Conservation (phyloP, 2,797 vertebrate species). For the Sarcoramphus papa region DNA sequence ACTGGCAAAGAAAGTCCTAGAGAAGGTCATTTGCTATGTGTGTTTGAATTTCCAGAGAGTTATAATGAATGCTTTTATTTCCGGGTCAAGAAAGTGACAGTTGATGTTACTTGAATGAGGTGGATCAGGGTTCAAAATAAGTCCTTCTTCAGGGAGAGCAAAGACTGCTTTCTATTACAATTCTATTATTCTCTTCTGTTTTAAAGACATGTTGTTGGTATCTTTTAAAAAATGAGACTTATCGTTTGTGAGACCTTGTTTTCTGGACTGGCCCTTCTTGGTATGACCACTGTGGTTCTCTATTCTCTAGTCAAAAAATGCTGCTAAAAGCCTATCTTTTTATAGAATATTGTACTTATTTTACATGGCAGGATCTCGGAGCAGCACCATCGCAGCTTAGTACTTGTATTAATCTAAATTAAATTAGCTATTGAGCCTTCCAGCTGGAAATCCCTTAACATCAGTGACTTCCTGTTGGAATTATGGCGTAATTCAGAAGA, state of each 20-base stretch:
- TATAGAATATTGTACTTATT: neutral
- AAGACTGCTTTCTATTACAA: neutral
- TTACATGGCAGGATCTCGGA: neutral
- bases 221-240: neutral
- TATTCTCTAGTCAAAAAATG: neutral
- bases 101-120: neutral
- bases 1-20: neutral
- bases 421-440: slow-evolving; percentile 1
- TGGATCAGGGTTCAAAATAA: neutral
- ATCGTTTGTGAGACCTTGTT: neutral
- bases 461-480: neutral
- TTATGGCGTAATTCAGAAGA: neutral
- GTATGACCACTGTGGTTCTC: neutral
- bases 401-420: slow-evolving; percentile 1
- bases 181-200: neutral
- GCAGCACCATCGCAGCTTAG: neutral
- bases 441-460: neutral
- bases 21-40: neutral
- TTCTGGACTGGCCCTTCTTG: neutral
- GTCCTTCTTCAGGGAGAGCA: neutral
- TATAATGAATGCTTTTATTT: neutral
- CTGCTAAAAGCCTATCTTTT: neutral
- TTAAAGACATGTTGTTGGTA: neutral
- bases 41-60: neutral
- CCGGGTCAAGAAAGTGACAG: neutral